Evolutionary conservation across 2,888 invertebrate genomes (phyloP).

Genomic region (Carcina quercana): DNA sequence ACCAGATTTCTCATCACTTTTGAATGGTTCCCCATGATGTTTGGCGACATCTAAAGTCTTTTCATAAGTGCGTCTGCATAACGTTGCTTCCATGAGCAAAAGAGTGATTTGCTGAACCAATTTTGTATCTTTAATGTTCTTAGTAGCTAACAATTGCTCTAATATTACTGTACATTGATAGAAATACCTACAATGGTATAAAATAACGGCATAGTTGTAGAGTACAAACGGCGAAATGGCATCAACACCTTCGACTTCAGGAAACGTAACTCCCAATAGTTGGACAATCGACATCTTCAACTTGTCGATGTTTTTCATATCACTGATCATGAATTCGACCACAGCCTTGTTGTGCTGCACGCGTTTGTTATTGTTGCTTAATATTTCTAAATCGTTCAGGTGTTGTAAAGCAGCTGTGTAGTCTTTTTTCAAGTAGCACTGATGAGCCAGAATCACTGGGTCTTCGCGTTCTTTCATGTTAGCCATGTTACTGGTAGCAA

Average conservation of each 20-base stretch:
- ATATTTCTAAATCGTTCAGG: constrained; percentile 78
- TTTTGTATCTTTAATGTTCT: constrained; percentile 51
- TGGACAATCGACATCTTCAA: constrained; percentile 80
- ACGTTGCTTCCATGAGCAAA: constrained; percentile 53
- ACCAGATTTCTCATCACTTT: constrained; percentile 41
- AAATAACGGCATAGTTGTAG: constrained; percentile 86
- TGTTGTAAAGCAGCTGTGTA: constrained; percentile 75
- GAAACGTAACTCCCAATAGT: constrained; percentile 70
- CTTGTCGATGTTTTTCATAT: constrained; percentile 81
- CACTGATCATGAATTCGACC: constrained; percentile 84
- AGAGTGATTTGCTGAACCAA: constrained; percentile 50
- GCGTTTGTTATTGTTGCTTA: constrained; percentile 79
- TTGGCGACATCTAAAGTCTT: constrained; percentile 56
- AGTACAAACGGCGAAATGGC: constrained; percentile 62
- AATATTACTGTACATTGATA: constrained; percentile 73
- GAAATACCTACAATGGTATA: constrained; percentile 85
- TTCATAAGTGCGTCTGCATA: constrained; percentile 60
- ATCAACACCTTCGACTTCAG: constrained; percentile 55
- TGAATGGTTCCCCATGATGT: constrained; percentile 44
- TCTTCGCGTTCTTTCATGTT: constrained; percentile 56
- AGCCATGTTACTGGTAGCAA: constrained; percentile 41
- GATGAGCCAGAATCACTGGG: constrained; percentile 73
- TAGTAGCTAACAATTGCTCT: constrained; percentile 49
- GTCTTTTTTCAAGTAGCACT: constrained; percentile 78
- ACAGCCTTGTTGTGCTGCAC: constrained; percentile 89